Conservation (phyloP, 2,888 invertebrate species). For the Willowsia nigromaculata region DNA sequence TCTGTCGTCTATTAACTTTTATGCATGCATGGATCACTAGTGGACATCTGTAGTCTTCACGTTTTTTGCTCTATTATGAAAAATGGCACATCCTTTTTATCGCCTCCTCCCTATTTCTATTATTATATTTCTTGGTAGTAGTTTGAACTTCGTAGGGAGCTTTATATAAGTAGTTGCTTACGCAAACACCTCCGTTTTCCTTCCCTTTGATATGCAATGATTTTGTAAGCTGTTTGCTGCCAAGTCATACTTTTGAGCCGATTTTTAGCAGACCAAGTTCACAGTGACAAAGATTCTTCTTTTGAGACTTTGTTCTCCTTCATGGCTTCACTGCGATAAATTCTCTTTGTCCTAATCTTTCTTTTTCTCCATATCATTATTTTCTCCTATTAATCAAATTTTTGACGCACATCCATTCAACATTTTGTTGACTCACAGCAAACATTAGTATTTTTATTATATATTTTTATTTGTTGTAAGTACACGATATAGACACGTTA, state of each 20-base stretch:
- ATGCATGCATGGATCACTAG: not conserved
- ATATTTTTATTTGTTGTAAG: not conserved
- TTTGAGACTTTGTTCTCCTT: not conserved
- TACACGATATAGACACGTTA: not conserved
- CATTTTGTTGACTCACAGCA: slow-evolving; percentile 55
- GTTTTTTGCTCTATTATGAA: not conserved
- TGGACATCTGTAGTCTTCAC: not conserved
- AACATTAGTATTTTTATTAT: too few relatives aligned
- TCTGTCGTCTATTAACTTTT: not conserved
- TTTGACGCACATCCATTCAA: slow-evolving; percentile 52
- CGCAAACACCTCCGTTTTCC: not conserved
- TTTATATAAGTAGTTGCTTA: not conserved
- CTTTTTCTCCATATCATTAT: not conserved
- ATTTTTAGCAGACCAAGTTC: slow-evolving; percentile 5
- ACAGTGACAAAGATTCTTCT: slow-evolving; percentile 3
- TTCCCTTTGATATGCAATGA: not conserved
- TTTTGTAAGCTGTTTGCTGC: not conserved
- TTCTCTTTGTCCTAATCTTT: not conserved
- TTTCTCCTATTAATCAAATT: slow-evolving; percentile 44
- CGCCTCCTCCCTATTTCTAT: not conserved
- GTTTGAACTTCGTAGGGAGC: too few relatives aligned
- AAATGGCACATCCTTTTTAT: not conserved
- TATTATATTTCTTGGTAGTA: too few relatives aligned
- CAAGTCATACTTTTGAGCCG: not conserved
- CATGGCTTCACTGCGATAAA: not conserved